Evolutionary conservation across 2,113 vertebrate genomes (phyloP).

Genomic region (Acanthisitta chloris): DNA sequence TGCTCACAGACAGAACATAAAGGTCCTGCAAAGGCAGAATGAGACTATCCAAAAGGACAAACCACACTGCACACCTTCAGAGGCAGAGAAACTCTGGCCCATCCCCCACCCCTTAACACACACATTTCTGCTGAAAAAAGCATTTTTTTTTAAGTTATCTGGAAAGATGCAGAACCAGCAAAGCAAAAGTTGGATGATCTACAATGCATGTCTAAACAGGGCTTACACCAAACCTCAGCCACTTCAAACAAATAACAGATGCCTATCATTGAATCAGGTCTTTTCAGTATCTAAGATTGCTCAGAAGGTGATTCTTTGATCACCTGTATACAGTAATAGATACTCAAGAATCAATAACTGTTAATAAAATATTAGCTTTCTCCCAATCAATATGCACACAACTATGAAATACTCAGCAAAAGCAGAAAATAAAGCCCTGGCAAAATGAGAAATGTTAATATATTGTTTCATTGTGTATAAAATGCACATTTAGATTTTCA

Average conservation of each 20-base stretch:
- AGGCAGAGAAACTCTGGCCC: background rate
- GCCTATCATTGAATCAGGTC: background rate
- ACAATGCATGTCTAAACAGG: background rate
- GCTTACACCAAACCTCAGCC: background rate
- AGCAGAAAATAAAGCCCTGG: background rate
- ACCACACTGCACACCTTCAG: background rate
- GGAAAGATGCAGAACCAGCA: background rate
- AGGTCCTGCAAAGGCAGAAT: background rate
- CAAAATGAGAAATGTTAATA: background rate
- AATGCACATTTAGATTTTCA: background rate
- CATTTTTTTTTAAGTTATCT: background rate
- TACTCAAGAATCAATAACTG: background rate
- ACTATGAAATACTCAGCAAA: constrained; percentile 24
- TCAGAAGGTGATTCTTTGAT: constrained; percentile 35
- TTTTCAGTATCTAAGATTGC: background rate
- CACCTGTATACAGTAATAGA: background rate
- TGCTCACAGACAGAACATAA: background rate
- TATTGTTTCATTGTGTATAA: background rate
- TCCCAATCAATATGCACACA: background rate
- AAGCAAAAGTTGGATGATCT: background rate
- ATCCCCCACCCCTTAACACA: rapidly evolving
- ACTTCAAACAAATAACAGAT: background rate
- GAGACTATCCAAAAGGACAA: background rate
- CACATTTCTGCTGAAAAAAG: background rate
- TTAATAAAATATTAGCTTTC: constrained; percentile 57